These are phyloP conservation scores for Penaeus indicus DNA, from an alignment of 1,140 invertebrate genomes.

Conservation along the genomic window DNA sequence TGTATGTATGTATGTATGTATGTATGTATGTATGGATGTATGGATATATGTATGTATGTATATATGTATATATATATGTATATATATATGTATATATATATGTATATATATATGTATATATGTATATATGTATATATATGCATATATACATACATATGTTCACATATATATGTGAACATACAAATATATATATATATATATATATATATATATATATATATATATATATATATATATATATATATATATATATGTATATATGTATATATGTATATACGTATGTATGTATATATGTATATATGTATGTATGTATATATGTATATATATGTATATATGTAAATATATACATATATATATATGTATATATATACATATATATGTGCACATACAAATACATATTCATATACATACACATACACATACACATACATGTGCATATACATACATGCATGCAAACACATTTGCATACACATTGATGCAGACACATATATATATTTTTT, in stretches of 20 bases:
- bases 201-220: slow-evolving; percentile 11
- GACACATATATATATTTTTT: no score
- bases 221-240: not conserved
- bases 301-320: not conserved
- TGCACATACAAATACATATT: no score
- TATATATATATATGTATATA: not conserved
- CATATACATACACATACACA: no score
- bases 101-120: slow-evolving; percentile 16
- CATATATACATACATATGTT: not conserved
- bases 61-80: not conserved
- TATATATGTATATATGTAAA: not conserved
- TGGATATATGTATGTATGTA: not conserved
- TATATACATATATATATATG: slow-evolving; percentile 4
- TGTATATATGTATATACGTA: not conserved
- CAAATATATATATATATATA: not conserved
- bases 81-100: not conserved
- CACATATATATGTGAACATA: not conserved
- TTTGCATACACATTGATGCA: no score
- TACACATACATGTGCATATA: no score
- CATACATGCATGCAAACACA: no score
- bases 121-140: slow-evolving; percentile 17
- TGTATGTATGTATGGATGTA: not conserved
- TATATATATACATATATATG: no score
- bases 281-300: not conserved
- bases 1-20: not conserved